phyloP scores from a whole-genome alignment of 2,888 invertebrate species.

The Hydrotaea diabolus region DNA sequence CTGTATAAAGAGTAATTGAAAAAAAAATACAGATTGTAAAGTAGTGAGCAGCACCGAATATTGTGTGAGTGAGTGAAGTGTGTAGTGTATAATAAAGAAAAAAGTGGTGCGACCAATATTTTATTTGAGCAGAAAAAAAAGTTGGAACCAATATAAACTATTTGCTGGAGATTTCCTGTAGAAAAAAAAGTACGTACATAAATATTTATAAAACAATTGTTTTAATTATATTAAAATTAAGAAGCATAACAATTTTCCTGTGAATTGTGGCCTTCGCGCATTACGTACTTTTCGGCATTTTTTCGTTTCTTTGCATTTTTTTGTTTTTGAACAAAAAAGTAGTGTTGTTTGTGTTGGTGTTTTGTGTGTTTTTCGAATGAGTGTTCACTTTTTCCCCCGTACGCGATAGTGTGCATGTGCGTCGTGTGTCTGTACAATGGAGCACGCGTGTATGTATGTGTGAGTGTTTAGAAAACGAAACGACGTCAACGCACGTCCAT shows the following conservation, averaged over 20 bases:
- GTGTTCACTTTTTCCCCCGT: conserved; percentile 47
- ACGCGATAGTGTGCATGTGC: conserved; percentile 25
- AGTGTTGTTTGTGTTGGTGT: conserved; percentile 32
- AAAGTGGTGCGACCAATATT: conserved; percentile 53
- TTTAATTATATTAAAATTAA: conserved; percentile 33
- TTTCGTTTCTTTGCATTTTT: conserved; percentile 38
- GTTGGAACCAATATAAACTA: background rate
- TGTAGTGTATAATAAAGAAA: conserved; percentile 41
- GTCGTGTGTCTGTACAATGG: conserved; percentile 30
- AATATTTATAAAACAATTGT: background rate
- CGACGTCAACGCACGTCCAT: conserved; percentile 54
- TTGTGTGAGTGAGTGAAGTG: conserved; percentile 47
- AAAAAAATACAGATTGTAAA: conserved; percentile 64
- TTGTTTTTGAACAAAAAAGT: conserved; percentile 32
- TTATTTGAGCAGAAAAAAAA: conserved; percentile 9
- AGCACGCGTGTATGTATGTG: background rate
- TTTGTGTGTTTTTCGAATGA: conserved; percentile 54
- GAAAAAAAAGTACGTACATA: conserved; percentile 35
- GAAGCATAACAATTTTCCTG: conserved; percentile 18
- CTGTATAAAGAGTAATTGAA: conserved; percentile 61
- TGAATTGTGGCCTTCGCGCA: conserved; percentile 56
- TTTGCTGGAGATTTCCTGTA: conserved; percentile 21
- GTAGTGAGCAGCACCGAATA: conserved; percentile 47
- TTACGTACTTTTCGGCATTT: conserved; percentile 60
- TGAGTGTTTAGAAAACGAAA: conserved; percentile 57